Conservation (phyloP, 2,797 vertebrate species). For the Decapterus maruadsi region DNA sequence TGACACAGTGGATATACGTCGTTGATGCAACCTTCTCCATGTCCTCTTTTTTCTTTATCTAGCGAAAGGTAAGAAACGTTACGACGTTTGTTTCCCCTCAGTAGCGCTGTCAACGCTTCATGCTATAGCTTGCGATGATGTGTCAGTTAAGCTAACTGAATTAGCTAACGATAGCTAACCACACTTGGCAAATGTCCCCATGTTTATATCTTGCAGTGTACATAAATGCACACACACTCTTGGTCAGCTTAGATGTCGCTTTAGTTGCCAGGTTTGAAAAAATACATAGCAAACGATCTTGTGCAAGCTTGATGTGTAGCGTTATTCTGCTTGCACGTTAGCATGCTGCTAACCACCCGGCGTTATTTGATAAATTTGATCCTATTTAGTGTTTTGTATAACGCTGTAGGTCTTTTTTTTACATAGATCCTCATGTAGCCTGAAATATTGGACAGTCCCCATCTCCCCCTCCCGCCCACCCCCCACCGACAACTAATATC, state of each 20-base stretch:
- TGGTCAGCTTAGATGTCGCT: fast-evolving
- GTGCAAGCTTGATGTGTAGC: neutral
- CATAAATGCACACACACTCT: neutral
- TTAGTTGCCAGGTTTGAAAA: neutral
- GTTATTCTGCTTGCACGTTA: constrained; percentile 1
- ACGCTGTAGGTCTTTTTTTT: neutral
- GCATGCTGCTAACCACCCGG: neutral
- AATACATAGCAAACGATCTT: neutral
- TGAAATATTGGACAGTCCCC: neutral
- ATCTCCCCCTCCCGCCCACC: no score
- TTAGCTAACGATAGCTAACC: constrained; percentile 3
- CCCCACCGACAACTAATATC: neutral
- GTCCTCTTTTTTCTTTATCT: constrained; percentile 74
- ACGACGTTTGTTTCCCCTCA: neutral
- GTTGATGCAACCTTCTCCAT: constrained; percentile 57
- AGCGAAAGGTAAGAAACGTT: constrained; percentile 82
- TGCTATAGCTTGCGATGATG: constrained; percentile 59
- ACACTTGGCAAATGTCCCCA: neutral
- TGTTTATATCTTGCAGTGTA: neutral
- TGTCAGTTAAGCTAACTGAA: constrained; percentile 57
- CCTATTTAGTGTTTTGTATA: no score
- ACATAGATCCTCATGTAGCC: neutral
- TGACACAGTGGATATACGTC: constrained; percentile 66
- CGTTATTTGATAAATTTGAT: neutral
- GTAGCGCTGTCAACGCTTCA: neutral